Percentiles rank a stretch among this genome's conserved stretches.
These are phyloP conservation scores for Corynorhinus townsendii DNA, from an alignment of 2,113 vertebrate genomes.

Conservation along the genomic window DNA sequence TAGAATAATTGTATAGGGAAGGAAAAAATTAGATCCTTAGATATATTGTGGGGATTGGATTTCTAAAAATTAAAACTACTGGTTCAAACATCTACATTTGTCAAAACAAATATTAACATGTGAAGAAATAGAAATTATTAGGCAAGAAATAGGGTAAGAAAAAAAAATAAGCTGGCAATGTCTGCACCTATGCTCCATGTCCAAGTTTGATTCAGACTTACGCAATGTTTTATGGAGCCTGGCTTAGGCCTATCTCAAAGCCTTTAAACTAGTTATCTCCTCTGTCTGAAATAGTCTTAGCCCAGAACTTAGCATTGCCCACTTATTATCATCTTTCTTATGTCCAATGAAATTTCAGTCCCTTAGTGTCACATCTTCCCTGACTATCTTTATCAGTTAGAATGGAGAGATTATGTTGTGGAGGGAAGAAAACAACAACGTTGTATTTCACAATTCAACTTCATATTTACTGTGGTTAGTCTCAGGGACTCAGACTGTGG, in stretches of 20 bases:
- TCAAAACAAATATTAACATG: background rate
- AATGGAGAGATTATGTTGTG: background rate
- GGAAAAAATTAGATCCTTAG: background rate
- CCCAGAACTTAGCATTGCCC: background rate
- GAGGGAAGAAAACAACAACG: background rate
- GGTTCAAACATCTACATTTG: background rate
- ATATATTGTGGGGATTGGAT: background rate
- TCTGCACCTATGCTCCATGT: background rate
- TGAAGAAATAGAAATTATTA: constrained; percentile 12
- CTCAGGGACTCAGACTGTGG: background rate
- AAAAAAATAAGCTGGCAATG: background rate
- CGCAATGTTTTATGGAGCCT: background rate
- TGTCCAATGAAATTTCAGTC: background rate
- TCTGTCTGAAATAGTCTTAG: background rate
- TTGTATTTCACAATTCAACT: background rate
- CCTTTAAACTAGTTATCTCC: background rate
- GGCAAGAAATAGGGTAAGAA: background rate
- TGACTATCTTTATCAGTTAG: background rate
- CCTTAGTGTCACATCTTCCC: background rate
- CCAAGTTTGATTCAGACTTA: background rate
- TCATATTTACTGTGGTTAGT: background rate
- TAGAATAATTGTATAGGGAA: background rate
- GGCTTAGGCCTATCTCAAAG: background rate
- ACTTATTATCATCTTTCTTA: background rate
- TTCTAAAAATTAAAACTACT: constrained; percentile 11